Evolutionary conservation across 2,113 vertebrate genomes (phyloP), one percentile per base, ranked within the genome.

Genomic region (Cyanocitta stelleri): DNA sequence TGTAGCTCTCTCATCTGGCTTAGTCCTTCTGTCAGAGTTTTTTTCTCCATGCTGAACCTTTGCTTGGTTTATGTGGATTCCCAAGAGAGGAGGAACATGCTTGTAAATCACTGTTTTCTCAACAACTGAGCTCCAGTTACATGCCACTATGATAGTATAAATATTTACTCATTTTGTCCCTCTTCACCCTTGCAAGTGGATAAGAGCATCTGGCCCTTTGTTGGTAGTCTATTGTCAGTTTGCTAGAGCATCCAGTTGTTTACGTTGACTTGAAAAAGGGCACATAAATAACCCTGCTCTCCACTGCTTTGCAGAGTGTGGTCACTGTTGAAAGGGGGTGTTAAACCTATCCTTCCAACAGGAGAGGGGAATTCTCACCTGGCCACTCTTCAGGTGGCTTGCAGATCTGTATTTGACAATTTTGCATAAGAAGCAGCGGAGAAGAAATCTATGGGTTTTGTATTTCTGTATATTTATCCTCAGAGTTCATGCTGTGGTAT

Each of bases 201-300:
- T 83, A 86, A 93, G 64, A 95, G 80, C 90, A 96, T 96, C 90
- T 95, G 87, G 75, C 75, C 69, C 55, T 96, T 94, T 93, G 72
- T 93, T 75, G 67, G 59, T 66, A 39, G 23, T 13, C 72, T 51
- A 33, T 86, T 94, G 68, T 91, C 58, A 48, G 48, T 85, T 91
- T 90, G 63, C 67, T 91, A 17, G 67, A 86, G 61, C 59, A 84
- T 74, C 72, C 61, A 88, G 75, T 90, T 93, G 75, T 80, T 95
- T 88, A 51, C 48, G 67, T 49, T 84, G 58, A 13, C 71, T 92
- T 41, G 48, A 72, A 67, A 52, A 63, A 59, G 86, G 69, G n/a
- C 87, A 83, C 27, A 19, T 74, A 91, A 87, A 83, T 88, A 86
- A 77, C 51, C 27, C 32, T 81, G 30, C 24, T 89, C 68, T 86